These are phyloP conservation scores for Schlechtendalia chinensis DNA, from an alignment of 1,140 invertebrate genomes.

Conservation along the genomic window DNA sequence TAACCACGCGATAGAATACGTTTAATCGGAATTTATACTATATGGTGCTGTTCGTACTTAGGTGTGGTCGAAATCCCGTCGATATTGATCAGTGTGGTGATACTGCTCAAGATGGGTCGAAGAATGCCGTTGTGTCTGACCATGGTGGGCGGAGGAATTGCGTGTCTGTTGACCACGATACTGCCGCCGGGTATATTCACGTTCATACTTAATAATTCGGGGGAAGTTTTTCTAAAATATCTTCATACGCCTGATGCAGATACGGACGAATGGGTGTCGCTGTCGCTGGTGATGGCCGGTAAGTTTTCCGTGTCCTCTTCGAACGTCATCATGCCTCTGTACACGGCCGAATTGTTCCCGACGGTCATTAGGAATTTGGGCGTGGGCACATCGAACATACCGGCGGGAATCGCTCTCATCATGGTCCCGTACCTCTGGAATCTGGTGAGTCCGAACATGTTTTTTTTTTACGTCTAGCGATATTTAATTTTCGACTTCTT, in stretches of 20 bases:
- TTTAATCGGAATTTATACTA: neutral
- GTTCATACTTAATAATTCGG: no score
- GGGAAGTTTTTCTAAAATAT: neutral
- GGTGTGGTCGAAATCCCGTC: conserved; percentile 71
- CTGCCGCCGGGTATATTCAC: conserved; percentile 66
- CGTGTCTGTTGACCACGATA: conserved; percentile 66
- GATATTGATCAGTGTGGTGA: conserved; percentile 68
- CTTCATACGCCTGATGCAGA: neutral
- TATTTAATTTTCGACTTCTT: no score
- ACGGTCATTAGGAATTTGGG: conserved; percentile 71
- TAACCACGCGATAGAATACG: neutral
- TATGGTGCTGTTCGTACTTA: conserved; percentile 53
- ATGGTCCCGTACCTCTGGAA: conserved; percentile 72
- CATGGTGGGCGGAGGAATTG: conserved; percentile 64
- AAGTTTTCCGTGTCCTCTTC: conserved; percentile 70
- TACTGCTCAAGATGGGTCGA: conserved; percentile 68
- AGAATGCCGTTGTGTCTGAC: conserved; percentile 67
- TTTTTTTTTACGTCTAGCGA: no score
- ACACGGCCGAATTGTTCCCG: conserved; percentile 72
- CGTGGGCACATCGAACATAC: conserved; percentile 69
- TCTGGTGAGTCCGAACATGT: conserved; percentile 63
- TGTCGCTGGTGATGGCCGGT: conserved; percentile 66
- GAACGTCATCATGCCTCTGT: conserved; percentile 72
- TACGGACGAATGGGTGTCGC: conserved; percentile 63
- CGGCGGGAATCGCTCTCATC: conserved; percentile 68